Evolutionary conservation across 2,113 vertebrate species (phyloP), one percentile per base, ranked within the genome.

Genomic region (Labeo rohita): DNA sequence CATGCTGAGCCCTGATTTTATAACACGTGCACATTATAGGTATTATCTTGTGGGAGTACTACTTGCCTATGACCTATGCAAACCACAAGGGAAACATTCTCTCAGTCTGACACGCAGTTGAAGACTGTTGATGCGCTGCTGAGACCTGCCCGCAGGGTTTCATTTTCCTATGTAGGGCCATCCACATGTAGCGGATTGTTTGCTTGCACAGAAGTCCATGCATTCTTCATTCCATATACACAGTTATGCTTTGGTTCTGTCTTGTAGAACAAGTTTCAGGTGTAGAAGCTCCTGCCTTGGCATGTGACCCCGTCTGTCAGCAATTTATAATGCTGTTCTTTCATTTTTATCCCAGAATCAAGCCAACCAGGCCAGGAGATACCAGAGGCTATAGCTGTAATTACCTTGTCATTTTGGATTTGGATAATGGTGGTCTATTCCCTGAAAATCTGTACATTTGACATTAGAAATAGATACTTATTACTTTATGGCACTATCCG

Each of bases 1-100:
- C n/a, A 84, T 23, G 84, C 66, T 59, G 50, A 83, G 54, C 66
- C 3, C 36, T 88, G 72, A 84, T 88, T 86, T 86, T 3, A 39
- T 39, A 1, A 39, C 39, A 39, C 39, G 3, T 72, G 82, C 63
- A 84, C 21, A 70, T 84, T 73, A n/a, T 54, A 75, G 45, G 84
- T 89, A 80, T 73, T 43, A 81, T 70, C 80, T 70, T 59, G 49
- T 74, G 9, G 15, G 39, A 83, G 84, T 52, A 63, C 59, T 83
- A 74, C 54, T 61, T 72, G 34, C 18, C 76, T 81, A 68, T 77
- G 77, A 74, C 49, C 80, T 72, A 70, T n/a, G n/a, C 83, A 82
- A 77, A 76, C 56, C 36, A 36, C 28, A 39, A 15, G 56, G 73
- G 73, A 76, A 76, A 15, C 43, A 65, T 65, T 84, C 34, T 70